Evolutionary conservation across 1,140 invertebrate genomes (phyloP).

Genomic region (Cyclina sinensis): DNA sequence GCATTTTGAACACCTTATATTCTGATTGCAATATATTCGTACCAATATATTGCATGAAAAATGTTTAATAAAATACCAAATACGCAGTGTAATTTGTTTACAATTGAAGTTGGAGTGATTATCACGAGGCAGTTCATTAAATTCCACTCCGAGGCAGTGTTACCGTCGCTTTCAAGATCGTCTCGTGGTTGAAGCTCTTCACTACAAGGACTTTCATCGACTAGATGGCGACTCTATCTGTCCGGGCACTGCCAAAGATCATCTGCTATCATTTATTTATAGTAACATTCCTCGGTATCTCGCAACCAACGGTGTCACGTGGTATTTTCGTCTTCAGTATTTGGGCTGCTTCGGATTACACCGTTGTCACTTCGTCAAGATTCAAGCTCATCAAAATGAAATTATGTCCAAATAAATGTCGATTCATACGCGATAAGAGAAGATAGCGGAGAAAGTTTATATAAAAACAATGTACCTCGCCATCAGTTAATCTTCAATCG

Average conservation of each 20-base stretch:
- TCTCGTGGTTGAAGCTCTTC: constrained; percentile 38
- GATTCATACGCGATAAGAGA: constrained; percentile 54
- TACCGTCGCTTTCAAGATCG: constrained; percentile 31
- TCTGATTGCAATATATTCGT: background rate
- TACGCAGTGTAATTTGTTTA: constrained; percentile 36
- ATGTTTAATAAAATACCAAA: constrained; percentile 28
- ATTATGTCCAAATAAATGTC: constrained; percentile 64
- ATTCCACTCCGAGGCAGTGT: constrained; percentile 46
- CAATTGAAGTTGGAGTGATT: constrained; percentile 23
- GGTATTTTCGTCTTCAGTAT: constrained; percentile 42
- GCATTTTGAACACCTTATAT: background rate
- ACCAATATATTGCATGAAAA: background rate
- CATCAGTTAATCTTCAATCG: background rate
- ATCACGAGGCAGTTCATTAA: constrained; percentile 49
- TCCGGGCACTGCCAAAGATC: constrained; percentile 34
- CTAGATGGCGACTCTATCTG: constrained; percentile 60
- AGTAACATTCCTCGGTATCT: constrained; percentile 58
- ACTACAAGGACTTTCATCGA: constrained; percentile 54
- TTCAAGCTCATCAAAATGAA: constrained; percentile 52
- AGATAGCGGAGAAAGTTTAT: constrained; percentile 56
- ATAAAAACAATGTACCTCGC: constrained; percentile 49
- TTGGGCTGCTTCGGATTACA: constrained; percentile 47
- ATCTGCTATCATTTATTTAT: constrained; percentile 66
- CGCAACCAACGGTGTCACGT: constrained; percentile 42
- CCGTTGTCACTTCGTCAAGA: constrained; percentile 34